Evolutionary conservation across 2,888 invertebrate species (phyloP).

Genomic region (Chrysotoxum bicinctum): DNA sequence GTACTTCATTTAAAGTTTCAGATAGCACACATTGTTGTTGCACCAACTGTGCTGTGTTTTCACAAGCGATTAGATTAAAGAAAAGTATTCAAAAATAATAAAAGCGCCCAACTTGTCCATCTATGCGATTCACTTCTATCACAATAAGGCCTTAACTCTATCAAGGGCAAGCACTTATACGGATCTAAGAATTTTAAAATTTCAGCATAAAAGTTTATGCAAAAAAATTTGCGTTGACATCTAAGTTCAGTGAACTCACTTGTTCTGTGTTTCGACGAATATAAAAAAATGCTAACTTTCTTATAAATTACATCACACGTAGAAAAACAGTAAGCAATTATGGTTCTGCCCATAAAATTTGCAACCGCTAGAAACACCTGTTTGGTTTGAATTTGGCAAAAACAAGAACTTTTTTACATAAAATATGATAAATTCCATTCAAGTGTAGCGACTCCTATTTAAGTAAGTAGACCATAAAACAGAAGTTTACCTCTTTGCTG

Average conservation of each 20-base stretch:
- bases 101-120: no score
- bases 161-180: no score
- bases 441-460: background rate
- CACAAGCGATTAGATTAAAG: no score
- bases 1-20: no score
- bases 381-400: background rate
- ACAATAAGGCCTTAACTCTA: no score
- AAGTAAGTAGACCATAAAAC: constrained; percentile 11
- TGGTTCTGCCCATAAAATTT: background rate
- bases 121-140: no score
- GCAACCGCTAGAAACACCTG: constrained; percentile 4
- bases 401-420: background rate
- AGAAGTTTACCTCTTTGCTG: background rate
- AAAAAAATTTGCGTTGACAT: no score
- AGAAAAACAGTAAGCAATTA: background rate
- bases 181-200: no score
- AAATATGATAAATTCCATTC: background rate
- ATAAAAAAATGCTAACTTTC: background rate
- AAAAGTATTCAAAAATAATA: no score
- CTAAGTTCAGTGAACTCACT: background rate
- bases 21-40: no score
- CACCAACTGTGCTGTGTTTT: no score
- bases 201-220: no score
- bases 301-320: background rate
- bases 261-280: background rate